A percentile compares a stretch with the other conserved stretches of the same genome.
Evolutionary conservation across 2,888 invertebrate species (phyloP).

Genomic region (Acleris holmiana): DNA sequence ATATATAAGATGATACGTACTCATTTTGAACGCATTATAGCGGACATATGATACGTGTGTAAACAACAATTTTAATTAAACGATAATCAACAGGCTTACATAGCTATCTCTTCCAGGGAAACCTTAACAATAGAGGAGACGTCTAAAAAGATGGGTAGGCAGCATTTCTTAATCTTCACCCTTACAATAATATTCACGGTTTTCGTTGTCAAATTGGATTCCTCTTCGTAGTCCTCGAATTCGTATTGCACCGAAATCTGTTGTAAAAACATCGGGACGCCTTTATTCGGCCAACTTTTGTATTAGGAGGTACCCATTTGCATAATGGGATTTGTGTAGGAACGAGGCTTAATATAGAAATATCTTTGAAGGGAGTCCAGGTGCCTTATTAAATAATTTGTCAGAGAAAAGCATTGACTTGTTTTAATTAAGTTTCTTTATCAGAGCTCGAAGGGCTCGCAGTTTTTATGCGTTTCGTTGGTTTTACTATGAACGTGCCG

Average conservation of each 20-base stretch:
- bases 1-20: too few species aligned
- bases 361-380: slow-evolving; percentile 35
- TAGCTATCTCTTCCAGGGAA: too few species aligned
- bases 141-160: background rate
- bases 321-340: slow-evolving; percentile 42
- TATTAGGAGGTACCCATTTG: slow-evolving; percentile 42
- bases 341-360: slow-evolving; percentile 42
- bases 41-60: too few species aligned
- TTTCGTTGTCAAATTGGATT: slow-evolving; percentile 30
- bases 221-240: slow-evolving; percentile 17
- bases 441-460: slow-evolving; percentile 7
- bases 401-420: slow-evolving; percentile 33
- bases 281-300: slow-evolving; percentile 41
- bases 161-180: slow-evolving; percentile 26
- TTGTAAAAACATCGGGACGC: slow-evolving; percentile 36
- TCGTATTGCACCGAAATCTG: slow-evolving; percentile 34
- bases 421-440: slow-evolving; percentile 18
- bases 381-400: slow-evolving; percentile 39
- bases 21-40: too few species aligned
- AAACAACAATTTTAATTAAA: too few species aligned
- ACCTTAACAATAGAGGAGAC: too few species aligned
- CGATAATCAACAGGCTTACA: too few species aligned
- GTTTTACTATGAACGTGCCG: background rate
- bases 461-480: slow-evolving; percentile 9
- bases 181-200: slow-evolving; percentile 11